phyloP scores from a whole-genome alignment of 2,888 invertebrate genomes.

The Agonopterix arenella region DNA sequence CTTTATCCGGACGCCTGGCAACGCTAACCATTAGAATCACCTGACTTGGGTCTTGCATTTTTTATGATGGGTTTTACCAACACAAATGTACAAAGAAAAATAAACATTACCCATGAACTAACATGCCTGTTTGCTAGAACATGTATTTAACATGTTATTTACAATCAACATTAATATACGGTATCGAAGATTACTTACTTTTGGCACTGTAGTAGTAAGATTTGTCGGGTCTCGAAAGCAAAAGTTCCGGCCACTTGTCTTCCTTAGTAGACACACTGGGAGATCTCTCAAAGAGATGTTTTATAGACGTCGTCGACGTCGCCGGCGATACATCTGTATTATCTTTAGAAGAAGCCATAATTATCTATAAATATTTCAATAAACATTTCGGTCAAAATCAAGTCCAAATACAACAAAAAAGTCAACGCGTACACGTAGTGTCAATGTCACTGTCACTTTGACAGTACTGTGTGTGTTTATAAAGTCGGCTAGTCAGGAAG shows the following conservation, averaged over 20 bases:
- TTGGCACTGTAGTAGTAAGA: slow-evolving; percentile 60
- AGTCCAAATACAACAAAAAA: slow-evolving; percentile 19
- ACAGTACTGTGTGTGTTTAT: not conserved
- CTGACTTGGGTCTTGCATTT: too few relatives aligned
- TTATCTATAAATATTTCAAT: slow-evolving; percentile 25
- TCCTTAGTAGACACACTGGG: slow-evolving; percentile 56
- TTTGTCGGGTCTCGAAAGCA: slow-evolving; percentile 61
- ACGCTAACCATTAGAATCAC: too few relatives aligned
- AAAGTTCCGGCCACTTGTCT: slow-evolving; percentile 72
- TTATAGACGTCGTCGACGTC: slow-evolving; percentile 51
- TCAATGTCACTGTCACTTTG: slow-evolving; percentile 6
- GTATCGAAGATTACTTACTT: slow-evolving; percentile 42
- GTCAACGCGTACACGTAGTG: slow-evolving; percentile 17
- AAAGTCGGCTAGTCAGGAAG: too few relatives aligned
- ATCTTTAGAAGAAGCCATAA: slow-evolving; percentile 54
- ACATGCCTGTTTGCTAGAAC: too few relatives aligned
- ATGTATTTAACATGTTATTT: not conserved
- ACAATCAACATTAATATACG: not conserved
- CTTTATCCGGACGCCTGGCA: too few relatives aligned
- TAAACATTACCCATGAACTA: too few relatives aligned
- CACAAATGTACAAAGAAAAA: too few relatives aligned
- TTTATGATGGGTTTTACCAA: too few relatives aligned
- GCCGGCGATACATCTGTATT: slow-evolving; percentile 42
- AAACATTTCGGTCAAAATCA: slow-evolving; percentile 27
- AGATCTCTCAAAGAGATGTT: slow-evolving; percentile 51